Evolutionary conservation across 2,797 vertebrate species (phyloP), one percentile per base, ranked within the genome.

Genomic region (Rhyacichthys aspro): DNA sequence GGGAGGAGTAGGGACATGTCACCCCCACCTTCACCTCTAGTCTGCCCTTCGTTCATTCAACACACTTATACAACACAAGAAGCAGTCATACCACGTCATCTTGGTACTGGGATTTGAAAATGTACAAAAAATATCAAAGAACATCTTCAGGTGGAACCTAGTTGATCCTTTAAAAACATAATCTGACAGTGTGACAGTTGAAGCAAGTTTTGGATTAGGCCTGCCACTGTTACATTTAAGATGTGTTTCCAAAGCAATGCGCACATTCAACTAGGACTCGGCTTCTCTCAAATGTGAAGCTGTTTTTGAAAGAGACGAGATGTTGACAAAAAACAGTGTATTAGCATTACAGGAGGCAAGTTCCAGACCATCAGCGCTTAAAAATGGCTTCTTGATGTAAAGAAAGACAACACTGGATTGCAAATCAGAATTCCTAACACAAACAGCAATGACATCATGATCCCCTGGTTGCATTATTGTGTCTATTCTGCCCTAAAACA

Each of bases 1-100:
- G 55, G 63, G 67, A 70, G 69, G 59, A 66, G 75, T 45, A 50
- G 64, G 71, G 62, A 67, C 54, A 8, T 53, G 38, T 52, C 72
- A 53, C 16, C 50, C n/a, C 28, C 55, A 67, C 74, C 64, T 84
- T 72, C 74, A 80, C 78, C 78, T 85, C 84, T 80, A 87, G 65
- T 72, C 43, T 74, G 59, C 70, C 48, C 67, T 56, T 77, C 48
- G 37, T 41, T 59, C 59, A 59, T 55, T 59, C 65, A 54, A 43
- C 44, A 38, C 15, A 42, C 34, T 37, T 10, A 37, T 37, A 8
- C 8, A 37, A 37, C 44, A 28, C 39, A n/a, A n/a, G n/a, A n/a
- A n/a, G n/a, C n/a, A n/a, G n/a, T n/a, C n/a, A n/a, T n/a, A n/a
- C n/a, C n/a, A n/a, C n/a, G n/a, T n/a, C n/a, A n/a, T n/a, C n/a